phyloP scores from a whole-genome alignment of 1,140 invertebrate species.

The Ceratitis capitata region DNA sequence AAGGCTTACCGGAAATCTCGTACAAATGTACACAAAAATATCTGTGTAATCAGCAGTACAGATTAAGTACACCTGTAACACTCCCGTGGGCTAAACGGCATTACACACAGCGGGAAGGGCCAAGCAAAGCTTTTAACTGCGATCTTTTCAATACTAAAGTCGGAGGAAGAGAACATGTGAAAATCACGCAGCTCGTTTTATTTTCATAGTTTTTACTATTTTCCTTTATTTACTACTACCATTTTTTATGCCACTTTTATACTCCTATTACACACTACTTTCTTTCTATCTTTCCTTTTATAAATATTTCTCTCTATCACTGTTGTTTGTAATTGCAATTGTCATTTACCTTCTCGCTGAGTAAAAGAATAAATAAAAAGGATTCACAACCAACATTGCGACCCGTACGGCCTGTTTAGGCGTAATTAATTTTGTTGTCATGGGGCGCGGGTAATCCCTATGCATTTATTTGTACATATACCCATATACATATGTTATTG shows the following conservation, averaged over 20 bases:
- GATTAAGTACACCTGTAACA: neutral
- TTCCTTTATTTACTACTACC: neutral
- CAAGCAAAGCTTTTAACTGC: slow-evolving; percentile 1
- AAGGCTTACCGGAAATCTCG: neutral
- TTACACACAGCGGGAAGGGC: neutral
- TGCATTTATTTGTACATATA: neutral
- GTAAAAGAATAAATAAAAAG: neutral
- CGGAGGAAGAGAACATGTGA: neutral
- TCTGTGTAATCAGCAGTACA: neutral
- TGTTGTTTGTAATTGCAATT: slow-evolving; percentile 15
- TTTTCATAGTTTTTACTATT: neutral
- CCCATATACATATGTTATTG: too few species aligned
- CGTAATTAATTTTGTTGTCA: slow-evolving; percentile 41
- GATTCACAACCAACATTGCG: neutral
- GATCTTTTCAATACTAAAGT: neutral
- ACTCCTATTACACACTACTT: neutral
- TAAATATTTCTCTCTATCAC: neutral
- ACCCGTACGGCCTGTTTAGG: slow-evolving; percentile 29
- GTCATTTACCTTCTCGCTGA: neutral
- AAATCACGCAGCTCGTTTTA: slow-evolving; percentile 4
- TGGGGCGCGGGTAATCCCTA: slow-evolving; percentile 30
- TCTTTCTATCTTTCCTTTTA: neutral
- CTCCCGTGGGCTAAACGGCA: neutral
- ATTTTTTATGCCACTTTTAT: neutral
- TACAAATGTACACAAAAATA: neutral